A percentile compares a stretch with the other conserved stretches of the same genome.
Evolutionary conservation across 2,797 vertebrate genomes (phyloP).

Genomic region (Sciaenops ocellatus): DNA sequence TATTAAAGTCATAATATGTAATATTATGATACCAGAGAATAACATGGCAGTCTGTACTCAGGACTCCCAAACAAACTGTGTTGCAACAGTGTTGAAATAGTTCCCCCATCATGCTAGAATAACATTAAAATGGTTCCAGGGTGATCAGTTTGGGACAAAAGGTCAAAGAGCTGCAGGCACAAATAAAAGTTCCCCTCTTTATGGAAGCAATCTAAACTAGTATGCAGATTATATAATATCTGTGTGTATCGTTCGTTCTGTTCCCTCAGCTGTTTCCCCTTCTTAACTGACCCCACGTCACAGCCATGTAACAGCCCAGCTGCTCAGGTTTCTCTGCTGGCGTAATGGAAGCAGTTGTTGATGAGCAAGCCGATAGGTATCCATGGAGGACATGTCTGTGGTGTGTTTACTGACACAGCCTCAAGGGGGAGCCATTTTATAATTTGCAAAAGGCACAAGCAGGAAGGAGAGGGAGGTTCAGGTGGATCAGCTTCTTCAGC

Average conservation of each 20-base stretch:
- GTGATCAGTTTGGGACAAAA: not conserved
- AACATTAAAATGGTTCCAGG: too few relatives aligned
- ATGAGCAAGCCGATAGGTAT: too few relatives aligned
- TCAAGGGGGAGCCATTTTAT: slow-evolving; percentile 27
- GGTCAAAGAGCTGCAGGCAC: slow-evolving; percentile 10
- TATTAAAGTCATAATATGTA: not conserved
- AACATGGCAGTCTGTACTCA: not conserved
- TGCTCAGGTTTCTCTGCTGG: slow-evolving; percentile 44
- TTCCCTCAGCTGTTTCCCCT: not conserved
- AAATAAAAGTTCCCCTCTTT: not conserved
- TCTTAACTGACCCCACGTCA: slow-evolving; percentile 1
- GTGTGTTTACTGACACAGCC: not conserved
- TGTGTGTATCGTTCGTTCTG: not conserved
- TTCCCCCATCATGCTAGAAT: not conserved
- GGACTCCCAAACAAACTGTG: not conserved
- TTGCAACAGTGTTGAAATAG: too few relatives aligned
- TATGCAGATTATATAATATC: slow-evolving; percentile 11
- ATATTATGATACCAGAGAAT: not conserved
- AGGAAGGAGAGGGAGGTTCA: not conserved
- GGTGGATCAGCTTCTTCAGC: not conserved
- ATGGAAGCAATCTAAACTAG: not conserved
- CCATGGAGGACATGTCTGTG: not conserved
- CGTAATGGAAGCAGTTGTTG: slow-evolving; percentile 24
- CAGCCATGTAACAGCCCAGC: not conserved
- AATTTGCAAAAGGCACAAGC: not conserved